Evolutionary conservation across 2,113 vertebrate genomes (phyloP), one percentile per base, ranked within the genome.

Genomic region (Riparia riparia): DNA sequence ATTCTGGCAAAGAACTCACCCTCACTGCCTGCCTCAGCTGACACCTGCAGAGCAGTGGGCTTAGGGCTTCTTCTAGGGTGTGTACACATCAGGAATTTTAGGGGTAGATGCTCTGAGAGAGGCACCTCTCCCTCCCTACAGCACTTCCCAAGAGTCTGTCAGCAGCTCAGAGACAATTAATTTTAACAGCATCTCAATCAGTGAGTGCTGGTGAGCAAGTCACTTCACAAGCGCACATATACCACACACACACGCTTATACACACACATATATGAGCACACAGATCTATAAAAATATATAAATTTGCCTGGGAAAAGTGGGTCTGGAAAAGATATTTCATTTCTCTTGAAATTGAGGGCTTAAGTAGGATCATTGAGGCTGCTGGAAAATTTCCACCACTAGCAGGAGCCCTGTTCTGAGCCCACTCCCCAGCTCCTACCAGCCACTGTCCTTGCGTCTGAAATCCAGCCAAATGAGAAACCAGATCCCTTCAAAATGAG

Each of bases 401-500:
- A 95, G 95, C 96, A 89, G 89, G 81, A 96, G 94, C 89, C 79
- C 82, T 69, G 85, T 41, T 91, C 80, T 51, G 57, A 94, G 82
- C 81, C 84, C 63, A 60, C 70, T 89, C 53, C 29, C 58, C 71
- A 86, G 79, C 84, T 86, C 72, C 90, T 8, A 24, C 25, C 69
- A 73, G 89, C 68, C 39, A 6, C 78, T 65, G 58, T 7, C 60
- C 80, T 42, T 32, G 37, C 4, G 0, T n/a, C 79, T 80, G 64
- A 95, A 93, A 94, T 31, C 51, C 90, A 70, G 90, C 90, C 95
- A 96, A 92, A 90, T 83, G 89, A 96, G 92, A 96, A 96, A 96
- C 50, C 86, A 93, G 95, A 96, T 94, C 95, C 90, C 69, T 94
- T 92, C 93, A 92, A 95, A 96, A 96, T 95, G 88, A 97, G 95